Evolutionary conservation across 2,113 vertebrate genomes (phyloP), one percentile per base, ranked within the genome.

Genomic region (Amblyornis subalaris): DNA sequence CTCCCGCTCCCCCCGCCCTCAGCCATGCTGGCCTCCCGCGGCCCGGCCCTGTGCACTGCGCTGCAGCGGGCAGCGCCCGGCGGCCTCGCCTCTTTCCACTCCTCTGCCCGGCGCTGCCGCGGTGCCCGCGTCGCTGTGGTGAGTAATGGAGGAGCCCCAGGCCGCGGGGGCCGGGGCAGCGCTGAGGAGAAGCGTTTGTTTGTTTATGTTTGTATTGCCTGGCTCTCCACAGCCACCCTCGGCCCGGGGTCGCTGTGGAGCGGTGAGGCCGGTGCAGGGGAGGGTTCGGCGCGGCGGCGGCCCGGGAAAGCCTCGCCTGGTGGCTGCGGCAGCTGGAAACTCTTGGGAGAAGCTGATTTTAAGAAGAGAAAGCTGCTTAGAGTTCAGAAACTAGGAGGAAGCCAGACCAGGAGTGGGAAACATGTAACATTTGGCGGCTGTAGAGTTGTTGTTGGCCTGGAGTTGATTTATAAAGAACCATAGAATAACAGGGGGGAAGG

Each of bases 101-200:
- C 47, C 74, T 96, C 97, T 11, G 89, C 92, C 28, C 70, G 31
- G 47, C 84, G 86, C 14, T 80, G 40, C 38, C 87, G 44, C 8
- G 45, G 51, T 18, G 73, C 98, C 57, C 96, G 74, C 29, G 98
- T 98, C 14, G 98, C 98, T 6, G 92, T 98, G 96, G 98, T 98
- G 95, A 96, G 98, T 92, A 19, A 31, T 9, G 66, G 28, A 38
- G 24, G 31, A 40, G 48, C 10, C 9, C 60, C 31, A 10, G 26
- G 7, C 7, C 7, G 55, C 35, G 17, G 35, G 9, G 14, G 21
- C 58, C 22, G 54, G 4, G 13, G 26, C 61, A 5, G 65, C 45
- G 50, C 66, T 15, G 58, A 33, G 50, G 36, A 6, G 51, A 12
- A 24, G 44, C 7, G 7, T 19, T 8, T 7, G 10, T 29, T 31